phyloP scores from a whole-genome alignment of 2,888 invertebrate genomes.

The Drosophila nr. perissopoda region DNA sequence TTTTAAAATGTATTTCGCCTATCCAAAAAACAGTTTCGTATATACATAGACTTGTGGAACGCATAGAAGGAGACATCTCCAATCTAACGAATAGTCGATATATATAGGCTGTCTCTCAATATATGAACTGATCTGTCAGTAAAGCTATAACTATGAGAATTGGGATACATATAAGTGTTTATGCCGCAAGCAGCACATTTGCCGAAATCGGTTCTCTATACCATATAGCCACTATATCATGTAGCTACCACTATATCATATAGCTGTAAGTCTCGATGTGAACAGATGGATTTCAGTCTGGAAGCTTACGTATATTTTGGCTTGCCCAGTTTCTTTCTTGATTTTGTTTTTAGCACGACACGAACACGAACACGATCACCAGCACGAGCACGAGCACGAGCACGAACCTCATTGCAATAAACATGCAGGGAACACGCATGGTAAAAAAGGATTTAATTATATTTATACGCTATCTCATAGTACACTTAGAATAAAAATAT shows the following conservation, averaged over 20 bases:
- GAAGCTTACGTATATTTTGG: background rate
- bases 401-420: constrained; percentile 1
- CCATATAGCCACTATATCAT: background rate
- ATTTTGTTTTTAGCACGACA: constrained; percentile 1
- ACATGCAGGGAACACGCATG: background rate
- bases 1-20: background rate
- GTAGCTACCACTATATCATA: background rate
- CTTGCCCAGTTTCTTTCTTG: background rate
- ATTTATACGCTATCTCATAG: background rate
- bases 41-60: background rate
- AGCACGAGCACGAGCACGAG: background rate
- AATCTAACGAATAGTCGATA: background rate
- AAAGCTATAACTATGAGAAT: background rate
- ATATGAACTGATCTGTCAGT: background rate
- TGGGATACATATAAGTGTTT: background rate
- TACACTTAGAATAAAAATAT: background rate
- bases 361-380: background rate
- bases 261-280: background rate
- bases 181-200: background rate
- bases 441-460: background rate
- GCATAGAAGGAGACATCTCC: background rate
- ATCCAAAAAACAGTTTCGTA: background rate
- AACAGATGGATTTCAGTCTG: background rate
- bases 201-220: background rate
- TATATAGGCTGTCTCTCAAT: background rate